A percentile compares a stretch with the other conserved stretches of the same genome.
These are phyloP conservation scores for Leucania comma DNA, from an alignment of 2,888 invertebrate genomes.

Conservation along the genomic window DNA sequence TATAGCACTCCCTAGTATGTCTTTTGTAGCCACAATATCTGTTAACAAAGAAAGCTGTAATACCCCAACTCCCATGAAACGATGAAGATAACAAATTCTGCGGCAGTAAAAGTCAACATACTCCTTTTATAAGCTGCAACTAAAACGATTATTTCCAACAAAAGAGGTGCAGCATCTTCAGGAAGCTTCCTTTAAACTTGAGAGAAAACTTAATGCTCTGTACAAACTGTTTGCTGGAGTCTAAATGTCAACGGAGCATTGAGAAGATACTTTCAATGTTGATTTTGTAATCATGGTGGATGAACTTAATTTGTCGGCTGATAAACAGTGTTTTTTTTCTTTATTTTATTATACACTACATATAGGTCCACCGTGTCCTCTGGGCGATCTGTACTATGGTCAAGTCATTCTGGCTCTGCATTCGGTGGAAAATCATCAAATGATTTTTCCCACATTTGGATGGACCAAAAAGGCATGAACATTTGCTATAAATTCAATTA, in stretches of 20 bases:
- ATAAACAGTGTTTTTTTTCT: background rate
- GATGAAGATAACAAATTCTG: background rate
- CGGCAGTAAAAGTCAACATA: background rate
- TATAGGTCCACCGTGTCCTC: no score
- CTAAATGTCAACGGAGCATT: constrained; percentile 6
- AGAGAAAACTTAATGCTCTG: constrained; percentile 16
- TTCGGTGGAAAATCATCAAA: no score
- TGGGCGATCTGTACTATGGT: no score
- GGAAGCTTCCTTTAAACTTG: constrained; percentile 3
- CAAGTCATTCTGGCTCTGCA: no score
- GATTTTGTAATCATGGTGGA: constrained; percentile 17
- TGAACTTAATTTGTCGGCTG: background rate
- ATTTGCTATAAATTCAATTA: no score
- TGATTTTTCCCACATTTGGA: no score
- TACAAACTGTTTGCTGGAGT: constrained; percentile 45
- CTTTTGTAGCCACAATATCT: no score
- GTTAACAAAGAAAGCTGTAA: background rate
- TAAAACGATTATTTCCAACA: constrained; percentile 51
- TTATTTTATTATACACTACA: background rate
- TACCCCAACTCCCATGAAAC: background rate
- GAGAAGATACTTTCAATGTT: background rate
- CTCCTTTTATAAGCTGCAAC: constrained; percentile 8
- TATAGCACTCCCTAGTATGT: no score
- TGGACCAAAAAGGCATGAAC: no score
- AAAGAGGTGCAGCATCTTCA: constrained; percentile 3